These are phyloP conservation scores for Platalea minor DNA, from an alignment of 2,797 vertebrate genomes.

Conservation along the genomic window DNA sequence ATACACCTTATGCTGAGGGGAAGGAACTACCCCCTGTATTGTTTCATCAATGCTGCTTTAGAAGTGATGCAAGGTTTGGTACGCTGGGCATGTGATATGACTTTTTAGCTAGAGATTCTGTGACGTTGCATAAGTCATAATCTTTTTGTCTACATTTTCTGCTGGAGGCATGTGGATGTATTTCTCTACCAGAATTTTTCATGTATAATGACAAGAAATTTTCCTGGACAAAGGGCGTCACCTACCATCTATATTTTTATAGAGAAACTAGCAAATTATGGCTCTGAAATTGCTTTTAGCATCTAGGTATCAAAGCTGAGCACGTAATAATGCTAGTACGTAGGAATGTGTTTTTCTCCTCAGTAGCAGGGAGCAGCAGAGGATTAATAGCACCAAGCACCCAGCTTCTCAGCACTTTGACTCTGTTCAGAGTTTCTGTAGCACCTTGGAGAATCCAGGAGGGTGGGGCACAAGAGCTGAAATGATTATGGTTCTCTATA, in stretches of 20 bases:
- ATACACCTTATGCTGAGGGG: neutral
- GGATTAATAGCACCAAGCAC: neutral
- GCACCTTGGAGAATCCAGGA: neutral
- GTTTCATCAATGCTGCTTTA: neutral
- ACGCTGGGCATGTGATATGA: neutral
- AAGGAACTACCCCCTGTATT: neutral
- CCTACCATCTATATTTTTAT: neutral
- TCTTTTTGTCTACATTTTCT: neutral
- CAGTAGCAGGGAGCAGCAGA: neutral
- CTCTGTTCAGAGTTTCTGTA: neutral
- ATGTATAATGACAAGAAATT: neutral
- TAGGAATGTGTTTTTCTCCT: neutral
- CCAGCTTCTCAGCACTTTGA: neutral
- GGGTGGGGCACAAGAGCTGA: neutral
- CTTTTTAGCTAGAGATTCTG: neutral
- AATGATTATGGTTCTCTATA: neutral
- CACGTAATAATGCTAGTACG: neutral
- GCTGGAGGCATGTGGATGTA: neutral
- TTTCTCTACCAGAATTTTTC: neutral
- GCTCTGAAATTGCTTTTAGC: neutral
- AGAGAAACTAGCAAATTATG: neutral
- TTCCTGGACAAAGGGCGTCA: neutral
- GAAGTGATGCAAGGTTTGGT: neutral
- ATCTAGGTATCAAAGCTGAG: neutral
- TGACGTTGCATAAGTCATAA: constrained; percentile 20